Percentiles rank a stretch among this genome's conserved stretches.
Conservation (phyloP, 2,113 vertebrate species). For the Catharus fuscescens region DNA sequence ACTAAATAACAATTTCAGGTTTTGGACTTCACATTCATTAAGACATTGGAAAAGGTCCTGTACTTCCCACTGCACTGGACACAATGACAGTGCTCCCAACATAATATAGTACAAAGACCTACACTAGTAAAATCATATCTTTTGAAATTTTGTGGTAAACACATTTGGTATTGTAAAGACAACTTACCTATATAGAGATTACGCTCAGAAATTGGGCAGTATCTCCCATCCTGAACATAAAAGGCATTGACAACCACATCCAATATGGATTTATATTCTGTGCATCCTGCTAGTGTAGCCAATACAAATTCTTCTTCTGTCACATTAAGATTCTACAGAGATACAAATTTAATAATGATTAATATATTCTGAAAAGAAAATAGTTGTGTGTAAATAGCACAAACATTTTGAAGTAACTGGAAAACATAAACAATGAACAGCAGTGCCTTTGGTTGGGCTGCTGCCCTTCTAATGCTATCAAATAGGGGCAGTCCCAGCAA, state of each 20-base stretch:
- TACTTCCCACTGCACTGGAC: background rate
- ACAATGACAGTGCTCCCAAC: background rate
- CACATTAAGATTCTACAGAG: slow-evolving; percentile 43
- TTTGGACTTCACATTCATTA: background rate
- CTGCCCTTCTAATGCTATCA: background rate
- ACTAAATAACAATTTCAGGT: background rate
- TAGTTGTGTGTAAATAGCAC: background rate
- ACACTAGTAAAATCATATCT: background rate
- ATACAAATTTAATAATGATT: background rate
- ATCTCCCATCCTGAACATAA: slow-evolving; percentile 75
- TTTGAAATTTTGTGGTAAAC: background rate
- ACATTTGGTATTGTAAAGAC: background rate
- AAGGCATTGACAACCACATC: slow-evolving; percentile 84
- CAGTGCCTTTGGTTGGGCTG: background rate
- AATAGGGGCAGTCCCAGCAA: background rate
- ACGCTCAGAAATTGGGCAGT: slow-evolving; percentile 71
- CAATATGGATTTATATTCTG: slow-evolving; percentile 81
- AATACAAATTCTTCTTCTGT: slow-evolving; percentile 77
- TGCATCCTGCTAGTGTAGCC: slow-evolving; percentile 84
- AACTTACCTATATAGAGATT: slow-evolving; percentile 83
- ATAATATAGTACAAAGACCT: background rate
- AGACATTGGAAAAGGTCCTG: background rate
- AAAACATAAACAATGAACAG: background rate
- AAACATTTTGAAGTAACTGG: background rate
- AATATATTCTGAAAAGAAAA: background rate